Evolutionary conservation across 2,113 vertebrate species (phyloP), one percentile per base, ranked within the genome.

Genomic region (Chamaetylas fuelleborni): DNA sequence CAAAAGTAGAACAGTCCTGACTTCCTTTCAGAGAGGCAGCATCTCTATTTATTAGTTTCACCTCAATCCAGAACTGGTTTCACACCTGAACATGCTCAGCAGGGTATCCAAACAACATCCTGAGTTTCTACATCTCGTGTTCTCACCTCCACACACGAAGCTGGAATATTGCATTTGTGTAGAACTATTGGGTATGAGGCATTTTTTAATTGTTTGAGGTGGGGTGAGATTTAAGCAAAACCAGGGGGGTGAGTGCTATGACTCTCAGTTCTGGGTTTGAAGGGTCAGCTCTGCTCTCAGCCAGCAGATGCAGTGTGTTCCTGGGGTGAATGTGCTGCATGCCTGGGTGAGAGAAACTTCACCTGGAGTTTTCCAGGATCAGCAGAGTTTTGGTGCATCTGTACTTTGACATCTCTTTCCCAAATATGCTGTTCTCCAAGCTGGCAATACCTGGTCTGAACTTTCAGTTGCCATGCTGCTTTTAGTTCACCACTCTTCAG

Each of bases 1-100:
- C 34, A 84, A 51, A 94, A 96, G 85, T 91, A 77, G 93, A 95
- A 79, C 84, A 97, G 66, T 60, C 43, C 77, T 4, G 14, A 47
- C 36, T 93, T 65, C 43, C 48, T 61, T 80, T 24, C 58, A 70
- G 58, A 31, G 43, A 77, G 54, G 50, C 45, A 80, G 42, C 34
- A 26, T 88, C 81, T 67, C 48, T 54, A 2, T 82, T 93, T 79
- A 67, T 73, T 19, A 25, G 45, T 17, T 93, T 70, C 13, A 29
- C 45, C 42, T 83, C 31, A 36, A 54, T 43, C 31, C 58, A 58
- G 82, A 51, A 29, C 36, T 54, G 17, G 19, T 90, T 91, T 72
- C 70, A 65, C 48, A 34, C 50, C 48, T 74, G 60, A 66, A 12
- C 1, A 0, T 38, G 64, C 48, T 84, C 81, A 93, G 43, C 45